Conservation (phyloP, 2,113 vertebrate species). For the Oophaga pumilio region DNA sequence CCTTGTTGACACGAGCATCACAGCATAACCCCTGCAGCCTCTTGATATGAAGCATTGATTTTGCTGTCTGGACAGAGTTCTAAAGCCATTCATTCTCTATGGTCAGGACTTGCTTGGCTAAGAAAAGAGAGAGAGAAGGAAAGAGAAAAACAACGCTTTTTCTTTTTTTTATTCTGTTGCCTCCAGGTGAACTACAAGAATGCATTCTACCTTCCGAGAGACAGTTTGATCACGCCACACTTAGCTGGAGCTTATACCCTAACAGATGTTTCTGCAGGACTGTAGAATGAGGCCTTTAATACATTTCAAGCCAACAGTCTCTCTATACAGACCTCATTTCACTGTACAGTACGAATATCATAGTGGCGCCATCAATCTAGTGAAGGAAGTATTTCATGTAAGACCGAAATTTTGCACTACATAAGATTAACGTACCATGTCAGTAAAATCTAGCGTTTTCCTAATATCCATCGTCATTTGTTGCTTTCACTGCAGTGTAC, state of each 20-base stretch:
- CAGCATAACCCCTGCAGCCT: constrained; percentile 98
- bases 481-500: neutral
- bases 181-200: constrained; percentile 87
- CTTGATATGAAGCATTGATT: constrained; percentile 99
- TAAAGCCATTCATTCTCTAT: constrained; percentile 97
- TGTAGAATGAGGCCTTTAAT: constrained; percentile 67
- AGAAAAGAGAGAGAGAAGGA: constrained; percentile 70
- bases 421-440: neutral
- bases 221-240: constrained; percentile 80
- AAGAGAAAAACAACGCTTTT: constrained; percentile 80
- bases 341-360: neutral
- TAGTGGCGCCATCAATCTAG: neutral
- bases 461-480: neutral
- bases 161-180: constrained; percentile 70
- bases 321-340: neutral
- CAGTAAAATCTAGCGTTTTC: neutral
- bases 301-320: constrained; percentile 2
- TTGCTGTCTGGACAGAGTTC: constrained; percentile 93
- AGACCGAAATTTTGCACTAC: neutral
- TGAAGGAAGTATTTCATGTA: neutral
- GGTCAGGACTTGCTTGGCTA: constrained; percentile 86
- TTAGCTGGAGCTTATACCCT: constrained; percentile 77
- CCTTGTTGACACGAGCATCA: constrained; percentile 99
- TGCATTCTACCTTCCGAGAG: constrained; percentile 80
- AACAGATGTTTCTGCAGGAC: constrained; percentile 70